Evolutionary conservation across 64 coral and sea anemone species (phyloP).

Genomic region (Pocillopora damicornis): DNA sequence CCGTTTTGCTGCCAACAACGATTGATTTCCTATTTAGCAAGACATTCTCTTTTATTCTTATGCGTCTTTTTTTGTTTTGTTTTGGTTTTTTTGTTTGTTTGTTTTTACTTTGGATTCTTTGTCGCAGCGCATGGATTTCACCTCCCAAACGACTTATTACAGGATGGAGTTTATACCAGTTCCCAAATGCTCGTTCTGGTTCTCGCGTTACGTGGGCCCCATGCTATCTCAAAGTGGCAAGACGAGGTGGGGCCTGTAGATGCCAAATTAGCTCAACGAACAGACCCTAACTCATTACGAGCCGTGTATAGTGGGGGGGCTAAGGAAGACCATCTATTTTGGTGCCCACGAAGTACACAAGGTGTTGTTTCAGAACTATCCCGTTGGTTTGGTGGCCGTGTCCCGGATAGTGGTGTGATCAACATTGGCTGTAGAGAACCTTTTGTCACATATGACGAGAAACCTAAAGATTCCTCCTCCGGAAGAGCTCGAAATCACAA

Average conservation of each 20-base stretch:
- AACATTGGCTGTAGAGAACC: conserved; percentile 55
- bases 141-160: background rate
- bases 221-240: conserved; percentile 62
- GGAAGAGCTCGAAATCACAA: conserved; percentile 3
- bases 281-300: conserved; percentile 84
- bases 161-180: conserved; percentile 2
- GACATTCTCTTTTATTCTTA: background rate
- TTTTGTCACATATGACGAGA: background rate
- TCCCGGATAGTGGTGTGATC: conserved; percentile 55
- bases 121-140: background rate
- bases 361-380: conserved; percentile 60
- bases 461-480: background rate
- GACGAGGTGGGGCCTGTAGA: conserved; percentile 81
- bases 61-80: background rate
- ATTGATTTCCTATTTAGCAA: background rate
- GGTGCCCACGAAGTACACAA: conserved; percentile 67
- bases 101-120: background rate
- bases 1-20: too few species aligned
- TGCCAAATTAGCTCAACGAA: conserved; percentile 60
- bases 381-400: conserved; percentile 89
- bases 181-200: conserved; percentile 40
- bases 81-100: background rate
- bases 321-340: conserved; percentile 87
- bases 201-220: conserved; percentile 72
- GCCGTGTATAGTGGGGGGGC: conserved; percentile 60